Evolutionary conservation across 2,888 invertebrate genomes (phyloP).

Genomic region (Dasypogon diadema): DNA sequence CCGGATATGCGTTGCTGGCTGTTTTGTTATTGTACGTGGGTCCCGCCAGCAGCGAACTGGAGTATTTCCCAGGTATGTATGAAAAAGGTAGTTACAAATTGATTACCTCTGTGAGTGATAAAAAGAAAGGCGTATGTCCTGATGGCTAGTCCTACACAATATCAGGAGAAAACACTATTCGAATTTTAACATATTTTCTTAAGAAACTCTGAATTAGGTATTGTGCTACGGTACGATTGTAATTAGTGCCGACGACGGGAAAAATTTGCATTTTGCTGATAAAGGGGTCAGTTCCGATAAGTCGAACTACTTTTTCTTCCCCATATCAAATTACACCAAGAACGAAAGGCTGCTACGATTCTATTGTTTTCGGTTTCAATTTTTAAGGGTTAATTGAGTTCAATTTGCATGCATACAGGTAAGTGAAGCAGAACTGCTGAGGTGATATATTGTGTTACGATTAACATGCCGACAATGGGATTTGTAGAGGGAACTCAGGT

Average conservation of each 20-base stretch:
- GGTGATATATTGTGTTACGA: no score
- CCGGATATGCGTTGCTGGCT: conserved; percentile 44
- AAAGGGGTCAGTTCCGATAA: not conserved
- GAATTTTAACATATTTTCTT: no score
- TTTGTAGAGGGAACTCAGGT: no score
- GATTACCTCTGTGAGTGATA: no score
- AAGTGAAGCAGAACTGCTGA: no score
- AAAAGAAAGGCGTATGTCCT: not conserved
- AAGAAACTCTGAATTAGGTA: no score
- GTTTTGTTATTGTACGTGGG: conserved; percentile 37
- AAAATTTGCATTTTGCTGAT: not conserved
- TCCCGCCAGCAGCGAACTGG: conserved; percentile 51
- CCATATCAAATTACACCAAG: not conserved
- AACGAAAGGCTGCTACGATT: not conserved
- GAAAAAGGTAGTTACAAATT: not conserved
- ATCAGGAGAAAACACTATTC: not conserved
- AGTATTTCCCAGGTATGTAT: conserved; percentile 54
- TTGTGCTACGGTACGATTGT: no score
- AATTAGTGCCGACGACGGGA: no score
- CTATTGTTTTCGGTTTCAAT: conserved; percentile 6
- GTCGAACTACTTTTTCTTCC: no score
- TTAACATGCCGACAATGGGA: no score
- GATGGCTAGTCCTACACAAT: not conserved
- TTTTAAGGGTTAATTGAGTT: conserved; percentile 24
- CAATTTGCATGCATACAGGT: conserved; percentile 10